Conservation (phyloP, 2,797 vertebrate genomes). For the Halcyon badia region DNA sequence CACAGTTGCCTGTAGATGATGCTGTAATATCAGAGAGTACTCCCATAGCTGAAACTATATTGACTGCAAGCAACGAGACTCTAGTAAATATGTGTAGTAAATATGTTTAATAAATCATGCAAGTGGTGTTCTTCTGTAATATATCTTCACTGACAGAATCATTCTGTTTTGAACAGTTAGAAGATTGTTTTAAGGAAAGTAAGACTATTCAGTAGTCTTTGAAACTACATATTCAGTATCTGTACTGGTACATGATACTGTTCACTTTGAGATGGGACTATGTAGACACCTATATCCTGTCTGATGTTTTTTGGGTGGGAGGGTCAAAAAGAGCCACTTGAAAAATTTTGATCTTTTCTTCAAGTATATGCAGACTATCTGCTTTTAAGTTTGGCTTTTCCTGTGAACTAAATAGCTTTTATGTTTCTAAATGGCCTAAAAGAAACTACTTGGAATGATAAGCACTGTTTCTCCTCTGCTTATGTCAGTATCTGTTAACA, state of each 20-base stretch:
- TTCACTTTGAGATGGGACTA: background rate
- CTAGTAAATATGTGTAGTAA: conserved; percentile 85
- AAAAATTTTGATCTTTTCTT: background rate
- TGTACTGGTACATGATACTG: background rate
- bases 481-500: conserved; percentile 9
- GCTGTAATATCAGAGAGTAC: conserved; percentile 82
- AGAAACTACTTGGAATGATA: conserved; percentile 22
- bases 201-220: background rate
- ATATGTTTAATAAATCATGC: conserved; percentile 74
- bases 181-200: background rate
- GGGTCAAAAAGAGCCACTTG: background rate
- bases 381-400: conserved; percentile 34
- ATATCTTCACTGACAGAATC: background rate
- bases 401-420: conserved; percentile 7
- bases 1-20: conserved; percentile 85
- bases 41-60: conserved; percentile 85
- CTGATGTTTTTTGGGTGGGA: background rate
- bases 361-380: background rate
- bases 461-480: conserved; percentile 22
- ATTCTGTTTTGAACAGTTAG: background rate
- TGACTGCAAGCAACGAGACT: conserved; percentile 85
- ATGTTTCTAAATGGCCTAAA: conserved; percentile 6
- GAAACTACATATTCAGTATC: background rate
- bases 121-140: conserved; percentile 72
- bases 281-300: background rate